phyloP scores from a whole-genome alignment of 2,888 invertebrate genomes.

The Phyllotreta cruciferae region DNA sequence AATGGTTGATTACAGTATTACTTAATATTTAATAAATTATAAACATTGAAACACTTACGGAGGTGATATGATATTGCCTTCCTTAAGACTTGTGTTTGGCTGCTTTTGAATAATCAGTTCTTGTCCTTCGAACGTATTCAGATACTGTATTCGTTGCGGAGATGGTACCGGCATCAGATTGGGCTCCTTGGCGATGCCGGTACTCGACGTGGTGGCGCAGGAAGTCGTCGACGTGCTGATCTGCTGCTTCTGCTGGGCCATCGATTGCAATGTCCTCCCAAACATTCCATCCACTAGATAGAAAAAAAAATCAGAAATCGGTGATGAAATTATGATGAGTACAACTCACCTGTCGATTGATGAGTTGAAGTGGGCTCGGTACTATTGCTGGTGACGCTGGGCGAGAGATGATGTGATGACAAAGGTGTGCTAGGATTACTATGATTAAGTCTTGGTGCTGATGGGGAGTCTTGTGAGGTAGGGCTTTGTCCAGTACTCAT shows the following conservation, averaged over 20 bases:
- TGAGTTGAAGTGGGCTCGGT: conserved; percentile 58
- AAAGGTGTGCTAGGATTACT: conserved; percentile 79
- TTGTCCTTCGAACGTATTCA: conserved; percentile 95
- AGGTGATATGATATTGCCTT: conserved; percentile 76
- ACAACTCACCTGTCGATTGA: conserved; percentile 58
- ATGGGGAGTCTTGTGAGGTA: conserved; percentile 69
- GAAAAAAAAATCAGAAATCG: neutral
- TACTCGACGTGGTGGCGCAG: conserved; percentile 54
- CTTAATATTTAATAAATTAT: conserved; percentile 1
- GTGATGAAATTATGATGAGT: neutral
- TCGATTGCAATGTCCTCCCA: conserved; percentile 69
- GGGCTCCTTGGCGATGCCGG: conserved; percentile 70
- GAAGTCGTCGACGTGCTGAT: conserved; percentile 56
- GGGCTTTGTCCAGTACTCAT: conserved; percentile 68
- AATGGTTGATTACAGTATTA: neutral
- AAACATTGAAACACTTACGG: conserved; percentile 67
- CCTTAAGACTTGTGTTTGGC: conserved; percentile 88
- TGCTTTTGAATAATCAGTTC: conserved; percentile 96
- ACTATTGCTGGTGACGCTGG: conserved; percentile 62
- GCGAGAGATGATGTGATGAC: conserved; percentile 66
- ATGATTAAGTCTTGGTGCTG: conserved; percentile 63
- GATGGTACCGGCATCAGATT: conserved; percentile 96
- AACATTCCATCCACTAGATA: conserved; percentile 67
- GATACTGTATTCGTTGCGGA: conserved; percentile 94
- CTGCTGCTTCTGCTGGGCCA: conserved; percentile 68